Base-by-base conservation (phyloP, 2,113 vertebrate genomes). In the Equus quagga region DNA sequence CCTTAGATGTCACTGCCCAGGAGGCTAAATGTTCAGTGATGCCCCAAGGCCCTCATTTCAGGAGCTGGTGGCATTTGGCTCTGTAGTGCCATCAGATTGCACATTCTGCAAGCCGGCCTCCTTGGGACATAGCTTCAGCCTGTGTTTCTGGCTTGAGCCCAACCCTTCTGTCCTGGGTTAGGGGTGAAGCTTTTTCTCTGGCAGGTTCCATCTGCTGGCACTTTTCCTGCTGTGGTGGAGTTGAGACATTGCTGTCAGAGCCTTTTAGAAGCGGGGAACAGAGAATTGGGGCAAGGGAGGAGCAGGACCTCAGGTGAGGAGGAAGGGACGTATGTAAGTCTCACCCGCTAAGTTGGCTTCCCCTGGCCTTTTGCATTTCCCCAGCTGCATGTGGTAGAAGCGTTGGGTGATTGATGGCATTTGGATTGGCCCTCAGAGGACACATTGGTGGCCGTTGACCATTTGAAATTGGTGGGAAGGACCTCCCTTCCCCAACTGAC, bases 1-100 rank as follows among this genome's bases (percentile, higher is more conserved):
- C 10, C 0, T 2, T 8, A 5, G 36, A 17, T 49, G 3, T 51
- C 70, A 17, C 1, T 26, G 2, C 70, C 33, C 76, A 31, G 41
- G 65, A 65, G 33, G 15, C 65, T 36, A 7, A 28, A 19, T 75
- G 72, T 10, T 67, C 76, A 0, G 4, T 23, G 1, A 28, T 28
- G 31, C 58, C 65, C 56, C 33, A 2, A 6, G n/a, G 41, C 26
- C 17, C 46, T 95, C n/a, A 4, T 18, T 26, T 46, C 31, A 12
- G 79, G 56, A 19, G 65, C 33, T 8, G 2, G 5, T n/a, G 51
- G 11, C 54, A 11, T 65, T 28, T 41, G 56, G 12, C 79, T 79
- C 64, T 31, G 1, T 4, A 1, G 13, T 8, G 26, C 78, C 49
- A 26, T 23, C 24, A 10, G 2, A 14, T 2, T 10, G 31, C 46